Conservation (phyloP, 2,888 invertebrate genomes). For the Plemyria rubiginata region DNA sequence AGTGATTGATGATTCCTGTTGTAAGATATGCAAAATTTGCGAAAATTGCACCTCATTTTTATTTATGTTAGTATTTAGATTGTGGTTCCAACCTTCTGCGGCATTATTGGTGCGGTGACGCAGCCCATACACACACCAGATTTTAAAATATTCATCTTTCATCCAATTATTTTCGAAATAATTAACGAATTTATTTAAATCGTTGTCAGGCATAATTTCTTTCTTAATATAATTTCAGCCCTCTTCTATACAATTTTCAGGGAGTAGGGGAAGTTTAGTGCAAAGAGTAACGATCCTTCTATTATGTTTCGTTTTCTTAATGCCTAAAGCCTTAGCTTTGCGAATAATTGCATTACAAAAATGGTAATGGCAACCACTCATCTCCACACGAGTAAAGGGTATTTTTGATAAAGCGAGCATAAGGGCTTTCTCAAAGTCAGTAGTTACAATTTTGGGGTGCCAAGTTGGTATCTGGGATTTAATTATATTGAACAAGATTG, state of each 20-base stretch:
- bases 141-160: slow-evolving; percentile 18
- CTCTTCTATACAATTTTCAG: slow-evolving; percentile 21
- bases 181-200: slow-evolving; percentile 16
- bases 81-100: slow-evolving; percentile 23
- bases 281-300: slow-evolving; percentile 18
- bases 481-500: slow-evolving; percentile 21
- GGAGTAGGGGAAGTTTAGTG: slow-evolving; percentile 22
- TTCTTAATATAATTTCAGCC: slow-evolving; percentile 23
- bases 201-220: slow-evolving; percentile 21
- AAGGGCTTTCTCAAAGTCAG: slow-evolving; percentile 22
- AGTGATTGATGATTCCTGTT: slow-evolving; percentile 16
- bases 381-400: slow-evolving; percentile 15
- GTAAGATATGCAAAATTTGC: slow-evolving; percentile 19
- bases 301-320: slow-evolving; percentile 18
- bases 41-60: slow-evolving; percentile 22
- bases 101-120: slow-evolving; percentile 22
- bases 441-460: slow-evolving; percentile 16
- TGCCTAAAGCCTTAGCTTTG: slow-evolving; percentile 22
- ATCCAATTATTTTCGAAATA: slow-evolving; percentile 20
- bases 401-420: slow-evolving; percentile 21
- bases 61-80: slow-evolving; percentile 18
- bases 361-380: slow-evolving; percentile 4
- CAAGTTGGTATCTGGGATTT: slow-evolving; percentile 10
- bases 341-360: slow-evolving; percentile 10
- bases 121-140: slow-evolving; percentile 24